A percentile compares a stretch with the other conserved stretches of the same genome.
phyloP scores from a whole-genome alignment of 2,113 vertebrate species.

The Platichthys stellatus region DNA sequence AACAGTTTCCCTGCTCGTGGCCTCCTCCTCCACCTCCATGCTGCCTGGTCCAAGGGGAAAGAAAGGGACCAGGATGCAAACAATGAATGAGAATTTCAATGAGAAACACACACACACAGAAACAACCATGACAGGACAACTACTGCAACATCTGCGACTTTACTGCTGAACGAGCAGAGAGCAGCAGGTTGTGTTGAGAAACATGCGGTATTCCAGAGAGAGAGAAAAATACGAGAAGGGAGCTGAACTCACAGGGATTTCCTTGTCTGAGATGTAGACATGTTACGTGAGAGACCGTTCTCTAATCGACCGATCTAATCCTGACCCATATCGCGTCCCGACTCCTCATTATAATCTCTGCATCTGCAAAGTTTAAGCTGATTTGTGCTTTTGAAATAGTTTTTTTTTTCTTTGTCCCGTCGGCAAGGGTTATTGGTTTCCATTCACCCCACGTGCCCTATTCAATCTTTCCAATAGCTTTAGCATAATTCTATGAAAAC shows the following conservation, averaged over 20 bases:
- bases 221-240: not conserved
- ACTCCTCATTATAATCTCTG: not conserved
- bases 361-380: not conserved
- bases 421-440: no score
- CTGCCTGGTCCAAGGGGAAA: not conserved
- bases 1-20: slow-evolving; percentile 63
- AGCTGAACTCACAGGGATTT: not conserved
- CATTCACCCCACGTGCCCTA: no score
- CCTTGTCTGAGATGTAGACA: not conserved
- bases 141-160: slow-evolving; percentile 22
- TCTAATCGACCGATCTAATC: not conserved
- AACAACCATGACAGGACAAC: slow-evolving; percentile 9
- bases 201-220: not conserved
- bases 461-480: no score
- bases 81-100: slow-evolving; percentile 1
- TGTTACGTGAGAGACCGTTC: not conserved
- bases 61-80: not conserved
- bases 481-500: no score
- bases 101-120: not conserved
- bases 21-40: slow-evolving; percentile 11
- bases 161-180: not conserved
- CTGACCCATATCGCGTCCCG: accelerated
- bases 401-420: no score
- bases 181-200: not conserved
- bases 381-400: not conserved